phyloP scores from a whole-genome alignment of 2,113 vertebrate species.

The Vulpes ferrilata region DNA sequence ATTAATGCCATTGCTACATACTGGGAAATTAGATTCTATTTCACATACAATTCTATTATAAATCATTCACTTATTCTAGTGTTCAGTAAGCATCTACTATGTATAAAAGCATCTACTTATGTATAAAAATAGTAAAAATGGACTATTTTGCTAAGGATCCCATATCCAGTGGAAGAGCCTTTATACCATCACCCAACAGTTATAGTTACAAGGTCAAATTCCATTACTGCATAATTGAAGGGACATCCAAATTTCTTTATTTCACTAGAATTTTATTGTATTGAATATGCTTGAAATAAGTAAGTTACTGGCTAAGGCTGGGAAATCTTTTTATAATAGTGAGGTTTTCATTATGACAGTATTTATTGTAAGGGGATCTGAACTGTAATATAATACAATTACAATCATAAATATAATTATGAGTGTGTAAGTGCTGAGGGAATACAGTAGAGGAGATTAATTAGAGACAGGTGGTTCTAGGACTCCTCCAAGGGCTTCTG shows the following conservation, averaged over 20 bases:
- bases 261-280: constrained; percentile 1
- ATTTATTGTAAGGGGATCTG: constrained; percentile 77
- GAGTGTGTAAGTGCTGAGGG: constrained; percentile 70
- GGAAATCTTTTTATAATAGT: background rate
- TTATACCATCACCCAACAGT: background rate
- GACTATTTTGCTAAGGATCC: background rate
- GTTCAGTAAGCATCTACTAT: background rate
- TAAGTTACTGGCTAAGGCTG: background rate
- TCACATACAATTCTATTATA: background rate
- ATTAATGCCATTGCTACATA: background rate
- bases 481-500: constrained; percentile 63
- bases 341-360: constrained; percentile 64
- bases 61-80: background rate
- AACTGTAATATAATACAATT: constrained; percentile 79
- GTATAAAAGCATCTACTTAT: background rate
- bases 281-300: background rate
- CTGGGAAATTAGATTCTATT: background rate
- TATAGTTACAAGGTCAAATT: constrained; percentile 15
- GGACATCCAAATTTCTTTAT: background rate
- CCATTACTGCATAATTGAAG: background rate
- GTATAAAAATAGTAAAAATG: background rate
- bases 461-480: constrained; percentile 78
- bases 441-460: constrained; percentile 76
- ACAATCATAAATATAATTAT: constrained; percentile 80
- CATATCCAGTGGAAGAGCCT: background rate